Conservation (phyloP, 2,888 invertebrate species). For the Drosophila buzzatii region DNA sequence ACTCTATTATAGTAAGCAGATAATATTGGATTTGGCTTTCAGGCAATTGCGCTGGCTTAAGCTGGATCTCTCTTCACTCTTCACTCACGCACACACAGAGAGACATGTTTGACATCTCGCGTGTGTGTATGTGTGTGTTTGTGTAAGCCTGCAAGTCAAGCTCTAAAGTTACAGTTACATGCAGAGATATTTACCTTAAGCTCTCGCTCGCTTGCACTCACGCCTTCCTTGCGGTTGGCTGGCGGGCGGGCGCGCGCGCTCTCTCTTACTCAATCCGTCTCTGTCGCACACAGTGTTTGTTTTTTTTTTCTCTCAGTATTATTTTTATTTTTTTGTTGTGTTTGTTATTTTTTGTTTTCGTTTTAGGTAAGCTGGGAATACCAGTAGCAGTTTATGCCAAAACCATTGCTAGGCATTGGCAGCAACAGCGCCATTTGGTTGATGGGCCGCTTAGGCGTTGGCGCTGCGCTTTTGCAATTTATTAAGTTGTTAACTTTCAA, state of each 20-base stretch:
- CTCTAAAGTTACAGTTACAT: constrained; percentile 18
- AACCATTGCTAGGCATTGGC: constrained; percentile 68
- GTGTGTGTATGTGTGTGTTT: no score
- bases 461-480: constrained; percentile 18
- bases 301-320: background rate
- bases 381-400: constrained; percentile 58
- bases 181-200: constrained; percentile 27
- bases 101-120: background rate
- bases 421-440: constrained; percentile 62
- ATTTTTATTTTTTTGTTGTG: background rate
- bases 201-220: constrained; percentile 31
- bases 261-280: constrained; percentile 18
- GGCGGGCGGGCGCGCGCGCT: constrained; percentile 26
- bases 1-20: background rate
- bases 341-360: background rate
- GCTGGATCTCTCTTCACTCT: constrained; percentile 10
- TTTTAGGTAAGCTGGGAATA: constrained; percentile 60
- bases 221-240: constrained; percentile 13
- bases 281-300: constrained; percentile 8
- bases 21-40: constrained; percentile 1
- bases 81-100: background rate
- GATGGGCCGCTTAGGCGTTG: constrained; percentile 38
- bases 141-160: constrained; percentile 9
- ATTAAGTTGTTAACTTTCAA: background rate
- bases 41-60: background rate